A percentile compares a stretch with the other conserved stretches of the same genome.
These are phyloP conservation scores for Microcebus murinus DNA, from an alignment of 2,113 vertebrate species.

Conservation along the genomic window DNA sequence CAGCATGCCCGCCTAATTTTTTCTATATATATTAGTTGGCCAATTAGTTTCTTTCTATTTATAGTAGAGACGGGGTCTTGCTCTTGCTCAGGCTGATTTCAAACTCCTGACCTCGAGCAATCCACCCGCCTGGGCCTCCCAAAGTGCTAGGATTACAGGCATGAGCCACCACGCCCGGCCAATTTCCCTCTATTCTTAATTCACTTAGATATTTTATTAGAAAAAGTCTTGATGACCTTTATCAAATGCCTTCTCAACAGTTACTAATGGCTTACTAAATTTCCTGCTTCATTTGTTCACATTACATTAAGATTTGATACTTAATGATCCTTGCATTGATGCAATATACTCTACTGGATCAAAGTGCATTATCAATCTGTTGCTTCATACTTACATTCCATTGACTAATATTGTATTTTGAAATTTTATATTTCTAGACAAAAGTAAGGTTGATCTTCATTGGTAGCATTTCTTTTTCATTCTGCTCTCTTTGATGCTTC, in stretches of 20 bases:
- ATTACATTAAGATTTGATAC: background rate
- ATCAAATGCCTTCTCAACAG: conserved; percentile 7
- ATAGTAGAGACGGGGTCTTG: too few species aligned
- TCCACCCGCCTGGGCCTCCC: too few species aligned
- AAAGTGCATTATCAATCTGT: background rate
- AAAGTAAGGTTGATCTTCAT: background rate
- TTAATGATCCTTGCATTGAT: background rate
- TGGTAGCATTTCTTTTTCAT: background rate
- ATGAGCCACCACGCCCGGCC: too few species aligned
- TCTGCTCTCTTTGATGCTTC: background rate
- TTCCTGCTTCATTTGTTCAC: conserved; percentile 1
- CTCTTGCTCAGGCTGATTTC: too few species aligned
- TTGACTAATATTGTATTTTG: background rate
- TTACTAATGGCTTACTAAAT: background rate
- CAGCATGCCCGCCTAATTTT: too few species aligned
- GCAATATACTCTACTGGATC: background rate
- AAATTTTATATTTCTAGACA: background rate
- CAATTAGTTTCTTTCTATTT: too few species aligned
- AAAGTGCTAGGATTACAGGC: too few species aligned
- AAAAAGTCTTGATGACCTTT: background rate
- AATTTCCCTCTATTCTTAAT: background rate
- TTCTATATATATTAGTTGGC: too few species aligned
- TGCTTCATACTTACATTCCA: background rate
- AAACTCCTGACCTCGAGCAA: too few species aligned
- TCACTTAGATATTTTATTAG: background rate